phyloP scores from a whole-genome alignment of 2,113 vertebrate genomes.

The Otus sunia region DNA sequence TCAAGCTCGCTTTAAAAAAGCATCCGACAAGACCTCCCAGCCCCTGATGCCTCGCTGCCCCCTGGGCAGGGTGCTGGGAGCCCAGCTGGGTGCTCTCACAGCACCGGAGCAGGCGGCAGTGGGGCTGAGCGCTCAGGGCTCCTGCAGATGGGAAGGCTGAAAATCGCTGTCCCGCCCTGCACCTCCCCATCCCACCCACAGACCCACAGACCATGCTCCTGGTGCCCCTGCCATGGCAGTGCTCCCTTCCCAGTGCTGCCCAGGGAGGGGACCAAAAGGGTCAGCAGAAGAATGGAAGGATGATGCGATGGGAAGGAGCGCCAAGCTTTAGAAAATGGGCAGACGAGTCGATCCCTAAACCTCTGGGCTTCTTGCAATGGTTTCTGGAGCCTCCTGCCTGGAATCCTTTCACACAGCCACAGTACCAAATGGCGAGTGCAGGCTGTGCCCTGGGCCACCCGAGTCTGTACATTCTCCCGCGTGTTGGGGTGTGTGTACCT shows the following conservation, averaged over 20 bases:
- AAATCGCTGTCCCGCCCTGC: background rate
- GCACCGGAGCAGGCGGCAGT: background rate
- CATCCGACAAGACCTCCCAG: background rate
- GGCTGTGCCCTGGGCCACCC: background rate
- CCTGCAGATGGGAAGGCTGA: background rate
- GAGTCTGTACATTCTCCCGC: background rate
- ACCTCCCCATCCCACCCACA: background rate
- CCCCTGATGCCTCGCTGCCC: background rate
- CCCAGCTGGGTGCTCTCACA: fast-evolving
- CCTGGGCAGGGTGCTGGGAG: background rate
- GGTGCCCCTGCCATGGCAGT: fast-evolving
- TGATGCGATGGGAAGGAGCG: background rate
- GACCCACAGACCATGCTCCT: background rate
- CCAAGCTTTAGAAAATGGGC: background rate
- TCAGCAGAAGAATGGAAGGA: background rate
- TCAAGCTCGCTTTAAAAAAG: background rate
- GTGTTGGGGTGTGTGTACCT: background rate
- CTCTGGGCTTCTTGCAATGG: background rate
- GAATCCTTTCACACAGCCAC: background rate
- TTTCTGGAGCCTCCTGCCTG: background rate
- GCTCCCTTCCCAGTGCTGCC: background rate
- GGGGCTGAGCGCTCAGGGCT: background rate
- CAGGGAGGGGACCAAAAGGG: background rate
- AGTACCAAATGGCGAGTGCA: background rate
- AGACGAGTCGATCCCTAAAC: background rate